These are phyloP conservation scores for Cephus nigrinus DNA, from an alignment of 2,888 invertebrate genomes.

Conservation along the genomic window DNA sequence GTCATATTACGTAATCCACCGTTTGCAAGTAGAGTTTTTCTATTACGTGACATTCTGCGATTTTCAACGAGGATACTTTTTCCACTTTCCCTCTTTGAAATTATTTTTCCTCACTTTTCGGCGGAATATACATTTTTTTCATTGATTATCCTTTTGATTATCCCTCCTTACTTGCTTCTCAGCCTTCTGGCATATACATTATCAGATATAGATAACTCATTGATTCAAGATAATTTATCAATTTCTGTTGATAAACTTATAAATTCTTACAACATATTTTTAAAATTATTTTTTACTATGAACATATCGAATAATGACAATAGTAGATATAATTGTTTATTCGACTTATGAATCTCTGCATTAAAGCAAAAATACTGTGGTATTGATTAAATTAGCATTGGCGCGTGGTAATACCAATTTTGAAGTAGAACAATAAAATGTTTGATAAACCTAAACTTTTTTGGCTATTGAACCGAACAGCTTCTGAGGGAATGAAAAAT, in stretches of 20 bases:
- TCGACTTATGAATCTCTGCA: too few species aligned
- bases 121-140: neutral
- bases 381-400: too few species aligned
- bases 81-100: neutral
- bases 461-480: too few species aligned
- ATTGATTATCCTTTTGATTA: neutral
- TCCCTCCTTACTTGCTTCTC: neutral
- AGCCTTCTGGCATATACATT: neutral
- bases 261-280: too few species aligned
- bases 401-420: neutral
- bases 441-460: too few species aligned
- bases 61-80: neutral
- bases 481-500: too few species aligned
- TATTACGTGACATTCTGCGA: neutral
- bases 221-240: neutral
- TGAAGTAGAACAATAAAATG: neutral
- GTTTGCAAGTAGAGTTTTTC: neutral
- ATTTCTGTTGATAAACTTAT: too few species aligned
- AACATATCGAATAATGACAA: too few species aligned
- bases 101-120: neutral
- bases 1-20: neutral
- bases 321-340: too few species aligned
- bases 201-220: neutral
- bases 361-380: too few species aligned
- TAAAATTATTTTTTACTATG: too few species aligned